Conservation (phyloP, 2,888 invertebrate genomes). For the Heliconius aoede region DNA sequence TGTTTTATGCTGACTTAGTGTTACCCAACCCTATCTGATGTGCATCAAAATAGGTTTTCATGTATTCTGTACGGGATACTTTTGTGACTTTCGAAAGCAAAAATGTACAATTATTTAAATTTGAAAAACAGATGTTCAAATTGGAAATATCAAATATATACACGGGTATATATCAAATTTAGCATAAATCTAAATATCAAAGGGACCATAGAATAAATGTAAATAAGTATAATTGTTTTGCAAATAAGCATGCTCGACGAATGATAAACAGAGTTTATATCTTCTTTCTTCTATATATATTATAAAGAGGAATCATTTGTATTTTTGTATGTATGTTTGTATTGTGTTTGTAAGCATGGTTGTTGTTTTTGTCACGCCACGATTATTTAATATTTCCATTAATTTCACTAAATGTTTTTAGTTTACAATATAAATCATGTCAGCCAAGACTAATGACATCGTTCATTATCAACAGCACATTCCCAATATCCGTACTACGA, state of each 20-base stretch:
- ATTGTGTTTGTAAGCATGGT: too few relatives aligned
- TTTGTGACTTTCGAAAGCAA: too few relatives aligned
- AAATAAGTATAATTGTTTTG: neutral
- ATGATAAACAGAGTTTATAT: too few relatives aligned
- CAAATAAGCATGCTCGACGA: neutral
- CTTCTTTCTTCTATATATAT: too few relatives aligned
- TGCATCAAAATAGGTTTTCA: too few relatives aligned
- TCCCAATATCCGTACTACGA: constrained; percentile 17
- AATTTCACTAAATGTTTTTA: neutral
- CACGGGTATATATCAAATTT: neutral
- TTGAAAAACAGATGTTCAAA: neutral
- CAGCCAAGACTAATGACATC: constrained; percentile 22
- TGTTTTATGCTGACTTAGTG: too few relatives aligned
- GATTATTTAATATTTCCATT: neutral
- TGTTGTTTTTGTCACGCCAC: too few relatives aligned
- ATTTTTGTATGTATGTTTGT: too few relatives aligned
- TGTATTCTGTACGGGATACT: too few relatives aligned
- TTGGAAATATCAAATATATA: too few relatives aligned
- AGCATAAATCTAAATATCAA: neutral
- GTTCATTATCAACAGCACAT: constrained; percentile 15
- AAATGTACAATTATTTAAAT: neutral
- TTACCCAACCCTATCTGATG: too few relatives aligned
- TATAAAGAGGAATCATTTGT: too few relatives aligned
- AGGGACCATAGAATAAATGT: neutral
- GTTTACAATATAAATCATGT: neutral